Evolutionary conservation across 1,140 invertebrate species (phyloP).

Genomic region (Chelonus insularis): DNA sequence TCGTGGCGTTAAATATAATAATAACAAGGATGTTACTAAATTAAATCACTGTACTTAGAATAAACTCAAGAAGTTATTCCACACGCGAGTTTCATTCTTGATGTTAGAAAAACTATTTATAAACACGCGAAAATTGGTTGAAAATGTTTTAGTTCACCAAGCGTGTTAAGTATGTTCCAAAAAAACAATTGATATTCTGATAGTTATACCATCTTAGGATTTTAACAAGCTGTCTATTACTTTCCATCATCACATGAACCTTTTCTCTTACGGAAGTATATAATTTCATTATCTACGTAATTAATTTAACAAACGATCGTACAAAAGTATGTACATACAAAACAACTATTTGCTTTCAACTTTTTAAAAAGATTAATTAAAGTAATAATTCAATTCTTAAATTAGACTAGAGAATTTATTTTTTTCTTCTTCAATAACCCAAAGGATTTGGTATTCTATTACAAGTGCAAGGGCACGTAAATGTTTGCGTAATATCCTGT

Average conservation of each 20-base stretch:
- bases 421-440: too few species aligned
- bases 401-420: too few species aligned
- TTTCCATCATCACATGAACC: neutral
- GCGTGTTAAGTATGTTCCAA: neutral
- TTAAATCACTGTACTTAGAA: neutral
- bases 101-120: neutral
- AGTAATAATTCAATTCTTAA: too few species aligned
- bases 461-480: conserved; percentile 38
- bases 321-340: too few species aligned
- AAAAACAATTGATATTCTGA: neutral
- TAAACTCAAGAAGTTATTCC: neutral
- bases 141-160: neutral
- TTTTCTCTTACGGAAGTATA: neutral
- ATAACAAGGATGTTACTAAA: neutral
- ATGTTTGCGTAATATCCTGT: conserved; percentile 10
- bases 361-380: neutral
- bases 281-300: too few species aligned
- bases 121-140: conserved; percentile 3
- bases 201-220: conserved; percentile 1
- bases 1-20: neutral
- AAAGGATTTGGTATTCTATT: conserved; percentile 36
- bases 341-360: neutral
- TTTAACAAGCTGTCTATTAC: neutral
- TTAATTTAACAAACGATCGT: too few species aligned
- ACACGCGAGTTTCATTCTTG: neutral